Percentiles rank a stretch among this genome's conserved stretches.
Evolutionary conservation across 2,888 invertebrate genomes (phyloP).

Genomic region (Corbicula japonica): DNA sequence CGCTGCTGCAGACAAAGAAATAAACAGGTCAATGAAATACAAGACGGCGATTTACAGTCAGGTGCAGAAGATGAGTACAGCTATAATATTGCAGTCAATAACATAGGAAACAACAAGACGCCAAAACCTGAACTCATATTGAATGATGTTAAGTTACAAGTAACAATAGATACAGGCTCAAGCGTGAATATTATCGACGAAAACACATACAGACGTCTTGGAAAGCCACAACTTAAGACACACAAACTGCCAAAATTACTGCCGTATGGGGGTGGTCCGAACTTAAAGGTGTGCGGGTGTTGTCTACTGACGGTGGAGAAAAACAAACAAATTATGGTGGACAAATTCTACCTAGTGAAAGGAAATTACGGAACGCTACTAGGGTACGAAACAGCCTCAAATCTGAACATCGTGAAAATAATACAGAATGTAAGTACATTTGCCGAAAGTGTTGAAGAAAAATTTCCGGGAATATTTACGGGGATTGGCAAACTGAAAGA

Average conservation of each 20-base stretch:
- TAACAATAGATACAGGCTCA: slow-evolving; percentile 54
- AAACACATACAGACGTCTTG: slow-evolving; percentile 37
- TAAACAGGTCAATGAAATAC: not conserved
- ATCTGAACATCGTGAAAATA: slow-evolving; percentile 46
- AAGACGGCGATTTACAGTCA: slow-evolving; percentile 8
- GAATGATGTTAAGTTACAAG: not conserved
- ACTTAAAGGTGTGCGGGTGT: slow-evolving; percentile 24
- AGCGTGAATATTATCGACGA: slow-evolving; percentile 59
- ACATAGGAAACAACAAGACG: slow-evolving; percentile 9
- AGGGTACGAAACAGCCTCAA: slow-evolving; percentile 39
- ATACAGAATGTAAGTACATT: slow-evolving; percentile 6
- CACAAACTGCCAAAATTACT: slow-evolving; percentile 23
- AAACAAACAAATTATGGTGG: slow-evolving; percentile 23
- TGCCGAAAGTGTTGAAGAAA: slow-evolving; percentile 1
- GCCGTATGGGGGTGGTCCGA: slow-evolving; percentile 42
- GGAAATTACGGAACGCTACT: slow-evolving; percentile 50
- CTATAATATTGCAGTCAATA: slow-evolving; percentile 15
- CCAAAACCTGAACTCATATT: slow-evolving; percentile 18
- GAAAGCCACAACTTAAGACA: slow-evolving; percentile 27
- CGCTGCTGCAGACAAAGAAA: not conserved
- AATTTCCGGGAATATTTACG: slow-evolving; percentile 49
- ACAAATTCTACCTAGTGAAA: slow-evolving; percentile 48
- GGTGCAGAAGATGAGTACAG: slow-evolving; percentile 21
- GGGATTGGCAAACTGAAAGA: slow-evolving; percentile 52
- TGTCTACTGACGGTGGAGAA: slow-evolving; percentile 42